Base-by-base conservation (phyloP, 2,888 invertebrate species). In the Anorthoa munda region DNA sequence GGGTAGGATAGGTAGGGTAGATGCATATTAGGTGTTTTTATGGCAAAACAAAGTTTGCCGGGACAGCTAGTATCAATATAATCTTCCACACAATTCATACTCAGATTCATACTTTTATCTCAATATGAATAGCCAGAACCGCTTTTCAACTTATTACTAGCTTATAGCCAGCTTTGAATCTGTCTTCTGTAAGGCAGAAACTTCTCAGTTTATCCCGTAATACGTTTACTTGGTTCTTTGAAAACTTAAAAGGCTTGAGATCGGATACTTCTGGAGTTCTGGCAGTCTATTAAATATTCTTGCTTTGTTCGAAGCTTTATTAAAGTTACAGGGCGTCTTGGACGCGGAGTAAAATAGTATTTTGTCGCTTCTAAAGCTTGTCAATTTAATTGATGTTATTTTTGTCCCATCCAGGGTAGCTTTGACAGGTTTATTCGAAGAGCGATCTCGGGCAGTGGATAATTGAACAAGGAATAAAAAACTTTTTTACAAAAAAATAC, bases 211-310 rank as follows among this genome's bases (percentile, higher is more conserved):
- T 45, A 23, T 58, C 58, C 45, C 18, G 13, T 51, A 63, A 63
- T 31, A 46, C 18, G 7, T 63, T 63, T n/a, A 64, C 23, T 69
- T 67, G 2, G 51, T 21, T 60, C 60, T 75, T 64, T 63, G 63
- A 18, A 61, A 69, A 63, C 50, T 73, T 51, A 2, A 53, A 58
- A 21, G 75, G 59, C 13, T 64, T 69, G 69, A 39, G 63, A 75
- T 26, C 39, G 26, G 53, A 70, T 45, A 64, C 53, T 64, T 15
- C 51, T 26, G 23, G 58, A 64, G 48, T 64, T 15, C 51, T 26
- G 23, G 58, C 53, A 66, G 55, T 75, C 21, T 76, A 60, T 55
- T 75, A 59, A 76, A 60, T 39, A 13, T 65, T 50, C 4, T 11
- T 50, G 51, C n/a, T 53, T 70, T 60, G 45, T 58, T 64, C 5